These are phyloP conservation scores for Ceyx margarethae DNA, from an alignment of 2,113 vertebrate genomes.

Conservation along the genomic window DNA sequence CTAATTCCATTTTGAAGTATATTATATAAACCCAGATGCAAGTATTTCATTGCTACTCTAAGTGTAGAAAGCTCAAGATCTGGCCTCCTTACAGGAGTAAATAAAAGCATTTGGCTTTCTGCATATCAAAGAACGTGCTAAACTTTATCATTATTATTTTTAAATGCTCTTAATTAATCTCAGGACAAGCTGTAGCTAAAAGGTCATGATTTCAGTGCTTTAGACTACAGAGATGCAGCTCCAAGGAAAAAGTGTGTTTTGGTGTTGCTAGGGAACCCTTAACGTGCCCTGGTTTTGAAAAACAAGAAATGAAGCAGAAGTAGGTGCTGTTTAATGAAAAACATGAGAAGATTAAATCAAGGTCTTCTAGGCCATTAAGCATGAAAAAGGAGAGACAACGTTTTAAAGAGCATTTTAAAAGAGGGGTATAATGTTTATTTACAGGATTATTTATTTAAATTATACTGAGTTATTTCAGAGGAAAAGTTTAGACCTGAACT, in stretches of 20 bases:
- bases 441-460: not conserved
- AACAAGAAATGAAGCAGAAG: conserved; percentile 13
- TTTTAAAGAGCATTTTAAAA: not conserved
- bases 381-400: not conserved
- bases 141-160: not conserved
- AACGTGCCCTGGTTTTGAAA: conserved; percentile 45
- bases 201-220: conserved; percentile 51
- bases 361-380: not conserved
- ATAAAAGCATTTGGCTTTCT: not conserved
- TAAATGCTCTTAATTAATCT: conserved; percentile 48
- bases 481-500: not conserved
- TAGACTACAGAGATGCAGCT: not conserved
- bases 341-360: not conserved
- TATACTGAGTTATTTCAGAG: not conserved
- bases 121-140: not conserved
- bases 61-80: not conserved
- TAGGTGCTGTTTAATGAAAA: conserved; percentile 15
- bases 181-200: conserved; percentile 37
- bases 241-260: conserved; percentile 51
- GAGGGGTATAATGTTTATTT: not conserved
- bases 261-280: conserved; percentile 61
- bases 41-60: not conserved
- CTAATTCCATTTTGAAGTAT: not conserved
- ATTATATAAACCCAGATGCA: not conserved
- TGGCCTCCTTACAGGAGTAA: not conserved